Base-by-base conservation (phyloP, 2,888 invertebrate genomes). In the Dryadula phaetusa region DNA sequence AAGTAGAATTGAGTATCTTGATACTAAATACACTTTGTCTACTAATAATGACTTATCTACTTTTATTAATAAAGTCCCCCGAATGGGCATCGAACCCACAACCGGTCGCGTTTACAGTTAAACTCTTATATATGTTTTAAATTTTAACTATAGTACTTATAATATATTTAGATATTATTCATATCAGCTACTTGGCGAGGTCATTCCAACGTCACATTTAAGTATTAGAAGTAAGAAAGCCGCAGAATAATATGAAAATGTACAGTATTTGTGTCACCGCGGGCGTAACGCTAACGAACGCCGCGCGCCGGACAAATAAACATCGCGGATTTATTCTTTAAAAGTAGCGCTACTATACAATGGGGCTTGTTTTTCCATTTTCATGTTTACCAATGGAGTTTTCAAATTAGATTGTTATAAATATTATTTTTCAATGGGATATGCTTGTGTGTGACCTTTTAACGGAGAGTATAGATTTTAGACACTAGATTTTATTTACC, bases 281-380 rank as follows among this genome's bases (percentile, higher is more conserved):
- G 60, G 65, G 62, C 66, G 66, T 52, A 61, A 42, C 62, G 18
- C 54, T 70, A 70, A 70, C 70, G 70, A 70, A 68, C 62, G 52
- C 20, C 20, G 47, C n/a, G 2, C 20, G 46, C 49, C 56, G 67
- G 52, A 18, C 60, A 61, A 67, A 70, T 58, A 70, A 66, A 66
- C 62, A 66, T 16, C 44, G 53, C 16, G 32, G 20, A 63, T 67
- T 62, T 56, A 63, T 49, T 53, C 62, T 47, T 62, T 62, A 58
- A 34, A 16, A 44, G 20, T 34, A 40, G 18, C 42, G 47, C 58
- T 66, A 34, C 52, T 62, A 25, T 63, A 37, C 28, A 44, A 53
- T 64, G 61, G 20, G 12, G 46, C 46, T 58, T 54, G 54, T 64
- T 22, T 64, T 64, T 18, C 20, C 6, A 58, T 47, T 64, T 56